Conservation (phyloP, 2,113 vertebrate genomes). For the Trematocara zebra region DNA sequence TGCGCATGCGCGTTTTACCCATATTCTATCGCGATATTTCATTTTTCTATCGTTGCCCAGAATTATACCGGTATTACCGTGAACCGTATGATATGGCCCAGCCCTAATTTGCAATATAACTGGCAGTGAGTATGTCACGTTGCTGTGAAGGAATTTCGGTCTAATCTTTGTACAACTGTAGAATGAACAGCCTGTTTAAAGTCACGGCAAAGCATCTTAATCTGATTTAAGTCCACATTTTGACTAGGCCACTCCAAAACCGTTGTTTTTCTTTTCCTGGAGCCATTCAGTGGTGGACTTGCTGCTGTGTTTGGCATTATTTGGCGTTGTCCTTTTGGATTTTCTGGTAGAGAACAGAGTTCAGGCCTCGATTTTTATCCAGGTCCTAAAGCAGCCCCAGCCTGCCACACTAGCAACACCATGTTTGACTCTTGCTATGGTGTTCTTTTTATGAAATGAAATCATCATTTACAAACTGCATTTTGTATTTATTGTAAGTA, state of each 20-base stretch:
- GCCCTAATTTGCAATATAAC: neutral
- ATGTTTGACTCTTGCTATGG: neutral
- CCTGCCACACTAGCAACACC: neutral
- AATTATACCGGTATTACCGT: no score
- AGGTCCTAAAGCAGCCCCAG: neutral
- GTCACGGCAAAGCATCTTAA: neutral
- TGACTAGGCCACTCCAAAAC: neutral
- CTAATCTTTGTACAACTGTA: neutral
- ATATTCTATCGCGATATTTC: no score
- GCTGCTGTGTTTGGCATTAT: neutral
- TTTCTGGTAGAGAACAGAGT: neutral
- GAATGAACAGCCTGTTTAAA: neutral
- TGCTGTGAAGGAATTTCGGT: neutral
- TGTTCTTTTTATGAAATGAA: neutral
- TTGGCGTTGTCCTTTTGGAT: accelerated
- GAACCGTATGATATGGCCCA: no score
- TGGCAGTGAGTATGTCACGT: neutral
- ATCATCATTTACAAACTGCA: neutral
- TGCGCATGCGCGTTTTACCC: no score
- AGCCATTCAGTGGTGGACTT: neutral
- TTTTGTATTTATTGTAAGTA: neutral
- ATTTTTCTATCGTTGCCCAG: no score
- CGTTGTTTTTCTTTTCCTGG: neutral
- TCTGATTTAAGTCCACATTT: neutral
- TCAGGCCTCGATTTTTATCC: neutral